A percentile compares a stretch with the other conserved stretches of the same genome.
Evolutionary conservation across 2,113 vertebrate genomes (phyloP).

Genomic region (Oxyura jamaicensis): DNA sequence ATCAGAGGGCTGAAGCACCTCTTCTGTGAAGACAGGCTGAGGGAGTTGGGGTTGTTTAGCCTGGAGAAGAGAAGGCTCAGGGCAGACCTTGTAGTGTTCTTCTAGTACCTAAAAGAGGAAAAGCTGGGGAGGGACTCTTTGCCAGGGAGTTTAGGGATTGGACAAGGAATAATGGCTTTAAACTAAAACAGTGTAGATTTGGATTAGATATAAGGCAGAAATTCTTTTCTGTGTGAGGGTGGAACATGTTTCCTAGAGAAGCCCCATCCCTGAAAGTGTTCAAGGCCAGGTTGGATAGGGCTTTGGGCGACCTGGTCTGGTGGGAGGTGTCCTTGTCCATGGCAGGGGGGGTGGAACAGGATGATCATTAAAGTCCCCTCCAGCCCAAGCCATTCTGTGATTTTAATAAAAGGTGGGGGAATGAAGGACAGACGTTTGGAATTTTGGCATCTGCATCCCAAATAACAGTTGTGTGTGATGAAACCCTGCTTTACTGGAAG

Average conservation of each 20-base stretch:
- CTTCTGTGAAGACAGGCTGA: neutral
- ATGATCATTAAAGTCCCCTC: neutral
- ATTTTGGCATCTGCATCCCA: neutral
- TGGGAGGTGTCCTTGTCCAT: neutral
- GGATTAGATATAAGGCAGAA: neutral
- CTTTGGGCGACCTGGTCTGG: neutral
- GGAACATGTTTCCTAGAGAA: neutral
- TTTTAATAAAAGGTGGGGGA: neutral
- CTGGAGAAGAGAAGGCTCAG: neutral
- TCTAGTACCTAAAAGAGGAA: neutral
- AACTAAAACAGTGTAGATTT: neutral
- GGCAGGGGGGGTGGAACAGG: neutral
- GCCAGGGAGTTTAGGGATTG: neutral
- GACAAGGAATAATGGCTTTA: neutral
- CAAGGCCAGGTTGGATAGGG: neutral
- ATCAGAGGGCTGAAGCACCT: too few relatives aligned
- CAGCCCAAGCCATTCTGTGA: neutral
- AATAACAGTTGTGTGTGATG: neutral
- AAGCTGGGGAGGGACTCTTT: neutral
- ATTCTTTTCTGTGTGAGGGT: neutral
- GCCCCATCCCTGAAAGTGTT: neutral
- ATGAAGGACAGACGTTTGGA: neutral
- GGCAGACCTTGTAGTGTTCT: neutral
- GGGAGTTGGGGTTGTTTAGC: neutral
- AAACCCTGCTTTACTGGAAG: neutral